These are phyloP conservation scores for Alloscopus bannaensis DNA, from an alignment of 2,888 invertebrate genomes.

Conservation along the genomic window DNA sequence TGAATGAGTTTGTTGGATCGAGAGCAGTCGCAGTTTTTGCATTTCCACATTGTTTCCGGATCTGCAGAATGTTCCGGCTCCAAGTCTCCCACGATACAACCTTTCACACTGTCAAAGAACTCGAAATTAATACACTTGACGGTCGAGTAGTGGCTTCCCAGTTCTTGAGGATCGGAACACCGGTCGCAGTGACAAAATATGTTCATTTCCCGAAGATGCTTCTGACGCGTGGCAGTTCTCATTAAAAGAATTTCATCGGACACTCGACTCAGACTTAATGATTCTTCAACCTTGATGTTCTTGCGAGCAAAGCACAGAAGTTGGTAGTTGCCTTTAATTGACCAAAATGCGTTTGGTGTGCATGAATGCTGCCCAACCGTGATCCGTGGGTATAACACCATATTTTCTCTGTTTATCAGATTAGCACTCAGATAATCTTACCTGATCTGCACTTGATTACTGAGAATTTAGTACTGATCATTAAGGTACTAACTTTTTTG, in stretches of 20 bases:
- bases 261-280: conserved; percentile 35
- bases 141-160: conserved; percentile 49
- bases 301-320: conserved; percentile 47
- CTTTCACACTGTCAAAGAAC: conserved; percentile 54
- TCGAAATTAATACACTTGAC: conserved; percentile 61
- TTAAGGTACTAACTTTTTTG: neutral
- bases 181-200: conserved; percentile 49
- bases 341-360: conserved; percentile 53
- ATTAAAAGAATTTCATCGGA: conserved; percentile 42
- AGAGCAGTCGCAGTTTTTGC: conserved; percentile 29
- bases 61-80: conserved; percentile 37
- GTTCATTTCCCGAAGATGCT: conserved; percentile 36
- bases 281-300: conserved; percentile 22
- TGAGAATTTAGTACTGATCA: neutral
- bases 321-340: conserved; percentile 44
- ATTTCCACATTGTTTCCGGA: conserved; percentile 42
- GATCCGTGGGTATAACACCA: conserved; percentile 46
- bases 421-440: neutral
- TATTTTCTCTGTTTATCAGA: conserved; percentile 35
- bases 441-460: neutral
- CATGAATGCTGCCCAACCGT: conserved; percentile 52
- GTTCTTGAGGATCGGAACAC: conserved; percentile 43
- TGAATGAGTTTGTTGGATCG: conserved; percentile 40
- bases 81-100: conserved; percentile 39
- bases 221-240: conserved; percentile 39